These are phyloP conservation scores for Setophaga petechia DNA, from an alignment of 2,113 vertebrate genomes.

Conservation along the genomic window DNA sequence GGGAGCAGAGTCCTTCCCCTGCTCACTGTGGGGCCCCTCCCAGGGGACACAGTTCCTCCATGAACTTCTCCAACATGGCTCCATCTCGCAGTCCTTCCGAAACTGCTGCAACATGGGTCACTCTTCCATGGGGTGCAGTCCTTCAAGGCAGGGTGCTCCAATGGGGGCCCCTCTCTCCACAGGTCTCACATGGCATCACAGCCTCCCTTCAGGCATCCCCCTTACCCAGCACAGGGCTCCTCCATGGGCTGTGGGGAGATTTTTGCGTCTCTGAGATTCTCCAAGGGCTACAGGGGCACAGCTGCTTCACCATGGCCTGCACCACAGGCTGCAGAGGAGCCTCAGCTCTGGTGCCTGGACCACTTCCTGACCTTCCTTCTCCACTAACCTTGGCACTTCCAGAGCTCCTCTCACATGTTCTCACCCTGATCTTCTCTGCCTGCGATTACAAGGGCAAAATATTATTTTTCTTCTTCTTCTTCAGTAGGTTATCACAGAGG, in stretches of 20 bases:
- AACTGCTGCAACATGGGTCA: neutral
- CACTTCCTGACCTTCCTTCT: neutral
- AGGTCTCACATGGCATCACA: neutral
- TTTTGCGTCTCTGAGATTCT: neutral
- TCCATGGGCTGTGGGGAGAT: neutral
- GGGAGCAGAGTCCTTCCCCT: neutral
- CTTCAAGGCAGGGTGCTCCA: neutral
- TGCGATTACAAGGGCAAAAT: neutral
- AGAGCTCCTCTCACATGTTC: neutral
- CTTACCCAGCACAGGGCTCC: neutral
- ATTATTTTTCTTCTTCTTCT: neutral
- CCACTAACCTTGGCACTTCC: neutral
- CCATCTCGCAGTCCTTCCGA: neutral
- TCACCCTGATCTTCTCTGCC: neutral
- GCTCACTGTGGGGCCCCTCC: rapidly evolving
- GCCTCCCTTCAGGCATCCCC: neutral
- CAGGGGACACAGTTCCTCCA: too few species aligned
- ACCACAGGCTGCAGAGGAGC: too few species aligned
- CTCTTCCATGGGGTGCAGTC: neutral
- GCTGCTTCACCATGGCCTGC: neutral
- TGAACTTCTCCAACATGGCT: rapidly evolving
- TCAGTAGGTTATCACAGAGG: neutral
- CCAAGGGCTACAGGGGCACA: neutral
- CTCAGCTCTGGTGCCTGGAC: too few species aligned
- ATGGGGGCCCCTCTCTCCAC: rapidly evolving